phyloP scores from a whole-genome alignment of 2,888 invertebrate genomes.

The Pomacea canaliculata region DNA sequence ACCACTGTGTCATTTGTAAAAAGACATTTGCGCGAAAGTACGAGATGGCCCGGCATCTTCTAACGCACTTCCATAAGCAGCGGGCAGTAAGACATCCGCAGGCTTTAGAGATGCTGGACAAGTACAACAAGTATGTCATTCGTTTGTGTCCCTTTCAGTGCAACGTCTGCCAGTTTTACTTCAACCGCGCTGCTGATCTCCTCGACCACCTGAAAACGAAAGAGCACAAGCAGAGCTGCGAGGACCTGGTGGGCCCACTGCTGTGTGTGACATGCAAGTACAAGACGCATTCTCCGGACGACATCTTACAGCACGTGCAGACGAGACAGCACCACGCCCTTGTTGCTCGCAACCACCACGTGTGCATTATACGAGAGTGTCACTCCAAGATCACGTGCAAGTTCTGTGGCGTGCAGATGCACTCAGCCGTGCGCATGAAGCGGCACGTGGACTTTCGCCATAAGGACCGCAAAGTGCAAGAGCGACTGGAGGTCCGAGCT shows the following conservation, averaged over 20 bases:
- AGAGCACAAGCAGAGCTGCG: conserved; percentile 49
- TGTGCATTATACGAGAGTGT: conserved; percentile 61
- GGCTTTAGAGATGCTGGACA: conserved; percentile 76
- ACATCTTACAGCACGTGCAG: conserved; percentile 55
- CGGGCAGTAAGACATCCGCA: conserved; percentile 73
- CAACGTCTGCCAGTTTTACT: conserved; percentile 85
- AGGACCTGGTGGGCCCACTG: conserved; percentile 56
- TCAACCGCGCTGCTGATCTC: conserved; percentile 76
- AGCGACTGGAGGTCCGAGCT: conserved; percentile 34
- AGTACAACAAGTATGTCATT: conserved; percentile 83
- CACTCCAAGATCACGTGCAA: conserved; percentile 57
- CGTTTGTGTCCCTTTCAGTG: conserved; percentile 89
- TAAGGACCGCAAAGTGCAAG: conserved; percentile 38
- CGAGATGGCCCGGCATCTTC: conserved; percentile 72
- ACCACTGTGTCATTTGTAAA: conserved; percentile 58
- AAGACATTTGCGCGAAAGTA: conserved; percentile 60
- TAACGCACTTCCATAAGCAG: conserved; percentile 87
- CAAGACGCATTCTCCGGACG: conserved; percentile 38
- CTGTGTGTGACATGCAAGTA: conserved; percentile 60
- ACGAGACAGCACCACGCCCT: conserved; percentile 44
- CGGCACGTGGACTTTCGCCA: conserved; percentile 54
- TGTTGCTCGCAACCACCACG: conserved; percentile 31
- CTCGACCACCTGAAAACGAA: conserved; percentile 70
- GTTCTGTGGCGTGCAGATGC: conserved; percentile 54
- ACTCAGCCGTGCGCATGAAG: conserved; percentile 52